Base-by-base conservation (phyloP, 2,113 vertebrate genomes). In the Leiothrix lutea region DNA sequence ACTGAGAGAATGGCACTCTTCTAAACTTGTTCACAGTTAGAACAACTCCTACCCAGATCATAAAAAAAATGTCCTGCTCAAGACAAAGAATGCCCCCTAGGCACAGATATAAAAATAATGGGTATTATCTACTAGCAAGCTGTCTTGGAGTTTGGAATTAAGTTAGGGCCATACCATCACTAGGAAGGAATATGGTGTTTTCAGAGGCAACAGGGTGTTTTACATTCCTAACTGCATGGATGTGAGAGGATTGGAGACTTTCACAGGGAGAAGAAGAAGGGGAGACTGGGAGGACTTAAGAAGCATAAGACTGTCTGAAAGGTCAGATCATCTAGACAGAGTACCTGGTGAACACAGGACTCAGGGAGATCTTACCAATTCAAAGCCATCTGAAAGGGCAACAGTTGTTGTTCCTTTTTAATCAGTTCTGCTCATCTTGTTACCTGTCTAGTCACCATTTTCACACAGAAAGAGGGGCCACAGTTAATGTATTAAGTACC, bases 1-100 rank as follows among this genome's bases (percentile, higher is more conserved):
- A 72, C 21, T 62, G 92, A 93, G 94, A 96, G 87, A 94, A 88
- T 97, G 97, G 93, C 92, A 93, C 70, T 95, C 94, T 80, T 97
- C 96, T 96, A 89, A 97, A 95, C 42, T 50, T 48, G 93, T 96
- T 97, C 96, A 93, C 93, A 96, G 73, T 92, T 86, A 95, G 81
- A 96, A 61, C 92, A 93, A 97, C 82, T 96, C 88, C 86, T 95
- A 82, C 78, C 75, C 23, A 23, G 75, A 80, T 78, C 67, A 90
- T 94, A 64, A 94, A 71, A 95, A 95, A 92, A 71, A 92, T 61
- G 83, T 92, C 95, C 92, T 81, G 35, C 82, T 88, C 75, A 80
- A 94, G 67, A 66, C 26, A 92, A 80, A 86, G 60, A 74, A 78
- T 57, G 14, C 5, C 67, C 40, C n/a, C 54, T 31, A 70, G 95